Percentiles rank a stretch among this genome's conserved stretches.
Evolutionary conservation across 2,113 vertebrate species (phyloP).

Genomic region (Cephalopterus ornatus): DNA sequence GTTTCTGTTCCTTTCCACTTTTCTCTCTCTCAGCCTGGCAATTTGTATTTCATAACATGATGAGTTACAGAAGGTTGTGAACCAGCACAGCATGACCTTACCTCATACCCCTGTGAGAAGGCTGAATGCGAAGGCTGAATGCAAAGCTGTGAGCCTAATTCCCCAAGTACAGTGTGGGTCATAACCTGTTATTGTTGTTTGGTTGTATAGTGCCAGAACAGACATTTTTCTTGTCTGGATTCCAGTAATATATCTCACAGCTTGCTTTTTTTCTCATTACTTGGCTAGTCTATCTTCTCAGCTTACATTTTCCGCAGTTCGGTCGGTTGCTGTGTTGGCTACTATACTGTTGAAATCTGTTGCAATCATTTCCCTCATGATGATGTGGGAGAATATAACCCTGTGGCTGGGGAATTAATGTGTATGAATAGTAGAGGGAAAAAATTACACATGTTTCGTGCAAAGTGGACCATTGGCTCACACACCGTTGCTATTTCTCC

Average conservation of each 20-base stretch:
- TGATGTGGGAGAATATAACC: constrained; percentile 9
- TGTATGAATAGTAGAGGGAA: constrained; percentile 7
- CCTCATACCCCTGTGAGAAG: constrained; percentile 15
- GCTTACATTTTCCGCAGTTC: constrained; percentile 7
- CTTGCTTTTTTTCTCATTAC: not conserved
- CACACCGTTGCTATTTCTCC: not conserved
- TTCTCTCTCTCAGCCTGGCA: not conserved
- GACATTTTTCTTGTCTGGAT: constrained; percentile 46
- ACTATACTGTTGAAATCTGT: constrained; percentile 8
- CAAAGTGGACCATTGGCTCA: not conserved
- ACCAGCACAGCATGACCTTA: not conserved
- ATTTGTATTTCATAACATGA: constrained; percentile 47
- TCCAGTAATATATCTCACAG: constrained; percentile 46
- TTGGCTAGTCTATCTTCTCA: not conserved
- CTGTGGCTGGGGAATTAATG: constrained; percentile 19
- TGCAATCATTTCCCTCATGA: constrained; percentile 11
- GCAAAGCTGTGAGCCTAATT: constrained; percentile 19
- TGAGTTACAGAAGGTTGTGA: constrained; percentile 43
- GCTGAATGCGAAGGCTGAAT: constrained; percentile 30
- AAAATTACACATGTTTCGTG: constrained; percentile 18
- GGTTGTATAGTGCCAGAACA: constrained; percentile 23
- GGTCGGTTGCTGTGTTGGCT: accelerated
- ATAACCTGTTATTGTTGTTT: constrained; percentile 55
- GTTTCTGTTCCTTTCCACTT: not conserved
- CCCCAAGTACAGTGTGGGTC: not conserved